These are phyloP conservation scores for Ammodramus savannarum DNA, from an alignment of 2,113 vertebrate species.

Conservation along the genomic window DNA sequence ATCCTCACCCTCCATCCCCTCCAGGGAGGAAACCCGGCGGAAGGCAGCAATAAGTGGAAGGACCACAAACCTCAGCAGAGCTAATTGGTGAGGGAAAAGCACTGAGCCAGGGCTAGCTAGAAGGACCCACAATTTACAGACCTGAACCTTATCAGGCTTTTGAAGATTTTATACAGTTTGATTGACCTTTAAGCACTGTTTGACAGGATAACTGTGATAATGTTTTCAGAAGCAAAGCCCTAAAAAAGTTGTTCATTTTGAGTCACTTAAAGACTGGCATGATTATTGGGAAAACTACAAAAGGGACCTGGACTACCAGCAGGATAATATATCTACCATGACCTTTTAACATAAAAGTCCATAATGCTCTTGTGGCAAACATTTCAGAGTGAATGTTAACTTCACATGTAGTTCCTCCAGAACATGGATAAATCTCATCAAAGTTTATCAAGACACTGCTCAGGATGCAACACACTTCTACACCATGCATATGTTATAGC, in stretches of 20 bases:
- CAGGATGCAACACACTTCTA: not conserved
- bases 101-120: not conserved
- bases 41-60: not conserved
- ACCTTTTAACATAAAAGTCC: not conserved
- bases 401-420: not conserved
- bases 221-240: not conserved
- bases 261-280: not conserved
- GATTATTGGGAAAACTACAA: not conserved
- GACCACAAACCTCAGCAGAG: not conserved
- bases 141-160: not conserved
- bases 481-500: not conserved
- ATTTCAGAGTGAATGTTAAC: not conserved
- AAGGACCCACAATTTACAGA: not conserved
- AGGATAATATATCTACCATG: not conserved
- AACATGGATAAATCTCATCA: not conserved
- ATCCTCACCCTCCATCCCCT: not conserved
- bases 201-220: not conserved
- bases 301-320: not conserved
- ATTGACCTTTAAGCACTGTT: not conserved
- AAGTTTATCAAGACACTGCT: not conserved
- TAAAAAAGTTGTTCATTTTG: not conserved
- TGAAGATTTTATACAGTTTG: not conserved
- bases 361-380: not conserved
- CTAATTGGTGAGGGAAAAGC: not conserved
- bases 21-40: fast-evolving